phyloP scores from a whole-genome alignment of 2,797 vertebrate species.

The Liparis tanakae region DNA sequence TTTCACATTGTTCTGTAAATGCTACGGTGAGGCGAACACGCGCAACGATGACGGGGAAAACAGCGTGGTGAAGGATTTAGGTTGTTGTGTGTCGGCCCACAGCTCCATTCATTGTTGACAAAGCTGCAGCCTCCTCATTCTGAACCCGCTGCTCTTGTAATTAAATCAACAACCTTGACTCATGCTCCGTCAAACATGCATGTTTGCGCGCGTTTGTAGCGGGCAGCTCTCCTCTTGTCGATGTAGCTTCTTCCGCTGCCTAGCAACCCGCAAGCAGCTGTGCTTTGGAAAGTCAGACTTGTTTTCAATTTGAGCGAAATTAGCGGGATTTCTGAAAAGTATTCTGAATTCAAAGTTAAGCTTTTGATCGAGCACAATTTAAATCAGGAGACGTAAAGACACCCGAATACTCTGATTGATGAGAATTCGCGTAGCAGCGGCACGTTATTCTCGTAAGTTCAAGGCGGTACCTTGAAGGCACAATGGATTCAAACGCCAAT shows the following conservation, averaged over 20 bases:
- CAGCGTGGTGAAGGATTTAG: conserved; percentile 30
- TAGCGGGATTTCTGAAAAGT: neutral
- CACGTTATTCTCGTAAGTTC: conserved; percentile 28
- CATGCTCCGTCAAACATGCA: conserved; percentile 40
- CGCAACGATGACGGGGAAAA: conserved; percentile 18
- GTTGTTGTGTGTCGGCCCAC: conserved; percentile 35
- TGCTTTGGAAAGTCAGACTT: neutral
- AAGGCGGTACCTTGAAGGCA: conserved; percentile 75
- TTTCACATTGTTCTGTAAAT: conserved; percentile 37
- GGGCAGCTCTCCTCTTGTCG: neutral
- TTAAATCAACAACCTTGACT: conserved; percentile 36
- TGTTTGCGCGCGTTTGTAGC: conserved; percentile 19
- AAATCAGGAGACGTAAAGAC: conserved; percentile 29
- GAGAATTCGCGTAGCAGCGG: conserved; percentile 43
- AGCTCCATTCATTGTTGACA: conserved; percentile 22
- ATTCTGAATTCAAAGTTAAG: conserved; percentile 16
- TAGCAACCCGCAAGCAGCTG: neutral
- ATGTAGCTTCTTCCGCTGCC: neutral
- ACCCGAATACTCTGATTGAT: conserved; percentile 26
- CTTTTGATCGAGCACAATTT: conserved; percentile 39
- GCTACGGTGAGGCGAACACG: conserved; percentile 32
- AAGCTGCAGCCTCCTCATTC: conserved; percentile 49
- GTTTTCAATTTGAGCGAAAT: neutral
- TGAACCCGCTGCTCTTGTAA: conserved; percentile 17
- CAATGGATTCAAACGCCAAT: conserved; percentile 64